These are phyloP conservation scores for Sciurus vulgaris DNA, from an alignment of 2,797 vertebrate species.

Conservation along the genomic window DNA sequence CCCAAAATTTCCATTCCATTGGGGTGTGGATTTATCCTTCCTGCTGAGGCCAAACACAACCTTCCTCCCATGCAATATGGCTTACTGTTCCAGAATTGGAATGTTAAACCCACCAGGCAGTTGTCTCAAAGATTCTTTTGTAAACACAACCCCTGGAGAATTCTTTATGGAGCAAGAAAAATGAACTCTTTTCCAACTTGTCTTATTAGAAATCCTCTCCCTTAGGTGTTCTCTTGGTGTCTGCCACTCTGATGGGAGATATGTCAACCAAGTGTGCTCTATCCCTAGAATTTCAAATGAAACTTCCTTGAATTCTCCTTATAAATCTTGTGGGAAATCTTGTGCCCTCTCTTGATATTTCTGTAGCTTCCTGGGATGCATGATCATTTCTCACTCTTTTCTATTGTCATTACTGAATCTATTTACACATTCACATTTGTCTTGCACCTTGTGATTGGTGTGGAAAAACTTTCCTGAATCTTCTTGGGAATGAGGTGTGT, in stretches of 20 bases:
- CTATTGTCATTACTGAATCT: neutral
- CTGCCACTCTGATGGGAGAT: neutral
- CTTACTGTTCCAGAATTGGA: neutral
- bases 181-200: neutral
- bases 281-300: neutral
- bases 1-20: neutral
- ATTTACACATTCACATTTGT: neutral
- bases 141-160: neutral
- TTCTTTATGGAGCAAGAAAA: neutral
- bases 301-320: neutral
- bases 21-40: neutral
- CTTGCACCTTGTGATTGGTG: neutral
- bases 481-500: neutral
- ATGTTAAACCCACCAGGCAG: neutral
- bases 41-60: neutral
- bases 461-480: neutral
- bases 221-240: neutral
- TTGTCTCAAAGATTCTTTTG: neutral
- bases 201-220: neutral
- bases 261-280: neutral
- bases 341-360: neutral
- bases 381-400: neutral
- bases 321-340: neutral
- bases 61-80: neutral
- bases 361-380: neutral